Percentiles rank a stretch among this genome's conserved stretches.
Conservation (phyloP, 23 tunicate genomes). For the Styela clava region DNA sequence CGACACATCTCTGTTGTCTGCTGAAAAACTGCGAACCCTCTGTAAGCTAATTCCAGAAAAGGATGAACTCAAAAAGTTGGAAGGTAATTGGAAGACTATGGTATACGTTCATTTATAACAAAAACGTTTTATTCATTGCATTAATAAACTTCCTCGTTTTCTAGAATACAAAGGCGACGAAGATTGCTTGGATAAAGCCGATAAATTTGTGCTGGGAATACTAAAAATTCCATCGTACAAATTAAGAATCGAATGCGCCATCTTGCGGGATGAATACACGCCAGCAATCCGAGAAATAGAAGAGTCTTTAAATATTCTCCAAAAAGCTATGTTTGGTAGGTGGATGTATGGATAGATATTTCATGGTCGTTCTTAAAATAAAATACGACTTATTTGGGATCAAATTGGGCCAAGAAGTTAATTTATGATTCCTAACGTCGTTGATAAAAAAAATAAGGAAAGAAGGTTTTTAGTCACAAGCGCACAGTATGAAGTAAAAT, state of each 20-base stretch:
- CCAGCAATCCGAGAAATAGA: slow-evolving; percentile 63
- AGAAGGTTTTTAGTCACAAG: too few species aligned
- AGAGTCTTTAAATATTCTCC: slow-evolving; percentile 39
- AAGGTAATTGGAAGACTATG: slow-evolving; percentile 51
- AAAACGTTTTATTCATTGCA: neutral
- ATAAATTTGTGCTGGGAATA: slow-evolving; percentile 46
- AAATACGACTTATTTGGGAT: too few species aligned
- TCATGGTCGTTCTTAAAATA: too few species aligned
- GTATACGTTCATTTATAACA: neutral
- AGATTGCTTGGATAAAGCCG: slow-evolving; percentile 58
- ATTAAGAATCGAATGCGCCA: slow-evolving; percentile 67
- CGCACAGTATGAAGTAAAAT: too few species aligned
- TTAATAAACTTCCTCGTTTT: neutral
- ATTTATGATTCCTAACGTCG: too few species aligned
- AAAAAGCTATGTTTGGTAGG: slow-evolving; percentile 67
- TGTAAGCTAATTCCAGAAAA: slow-evolving; percentile 68
- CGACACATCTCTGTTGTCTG: slow-evolving; percentile 9
- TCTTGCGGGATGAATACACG: slow-evolving; percentile 58
- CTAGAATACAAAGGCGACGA: slow-evolving; percentile 36
- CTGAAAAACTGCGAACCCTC: slow-evolving; percentile 61
- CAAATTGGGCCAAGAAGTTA: too few species aligned
- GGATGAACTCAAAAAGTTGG: slow-evolving; percentile 59
- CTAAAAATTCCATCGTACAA: slow-evolving; percentile 56
- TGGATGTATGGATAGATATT: too few species aligned
- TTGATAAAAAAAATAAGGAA: too few species aligned